Evolutionary conservation across 2,113 vertebrate genomes (phyloP).

Genomic region (Oreocharis arfaki): DNA sequence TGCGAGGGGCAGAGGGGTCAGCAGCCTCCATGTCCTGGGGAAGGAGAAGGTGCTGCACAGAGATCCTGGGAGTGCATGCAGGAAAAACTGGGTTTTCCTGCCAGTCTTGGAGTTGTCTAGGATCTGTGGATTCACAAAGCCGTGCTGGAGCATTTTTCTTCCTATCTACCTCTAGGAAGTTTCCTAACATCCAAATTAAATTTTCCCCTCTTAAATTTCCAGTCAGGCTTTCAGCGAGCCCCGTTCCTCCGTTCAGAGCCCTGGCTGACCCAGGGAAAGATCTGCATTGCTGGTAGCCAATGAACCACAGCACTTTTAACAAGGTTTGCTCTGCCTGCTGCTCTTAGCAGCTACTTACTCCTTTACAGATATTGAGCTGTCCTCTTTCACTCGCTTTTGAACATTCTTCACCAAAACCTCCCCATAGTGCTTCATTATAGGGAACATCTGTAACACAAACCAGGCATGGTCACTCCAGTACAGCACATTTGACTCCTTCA

Average conservation of each 20-base stretch:
- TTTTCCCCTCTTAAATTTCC: not conserved
- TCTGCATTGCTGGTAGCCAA: not conserved
- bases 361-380: conserved; percentile 62
- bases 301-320: not conserved
- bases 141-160: not conserved
- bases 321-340: not conserved
- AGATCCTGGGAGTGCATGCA: not conserved
- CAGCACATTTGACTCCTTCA: not conserved
- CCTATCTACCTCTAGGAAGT: not conserved
- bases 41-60: not conserved
- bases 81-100: not conserved
- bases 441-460: conserved; percentile 77
- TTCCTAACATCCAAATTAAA: not conserved
- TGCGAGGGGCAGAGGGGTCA: not conserved
- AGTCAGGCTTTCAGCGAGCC: not conserved
- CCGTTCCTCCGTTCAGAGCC: not conserved
- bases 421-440: conserved; percentile 76
- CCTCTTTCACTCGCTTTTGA: conserved; percentile 33
- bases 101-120: not conserved
- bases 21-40: fast-evolving
- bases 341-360: conserved; percentile 70
- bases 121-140: not conserved
- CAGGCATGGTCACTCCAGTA: not conserved
- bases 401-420: conserved; percentile 65
- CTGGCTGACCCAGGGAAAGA: not conserved